Conservation (phyloP, 2,888 invertebrate species). For the Esperia sulphurella region DNA sequence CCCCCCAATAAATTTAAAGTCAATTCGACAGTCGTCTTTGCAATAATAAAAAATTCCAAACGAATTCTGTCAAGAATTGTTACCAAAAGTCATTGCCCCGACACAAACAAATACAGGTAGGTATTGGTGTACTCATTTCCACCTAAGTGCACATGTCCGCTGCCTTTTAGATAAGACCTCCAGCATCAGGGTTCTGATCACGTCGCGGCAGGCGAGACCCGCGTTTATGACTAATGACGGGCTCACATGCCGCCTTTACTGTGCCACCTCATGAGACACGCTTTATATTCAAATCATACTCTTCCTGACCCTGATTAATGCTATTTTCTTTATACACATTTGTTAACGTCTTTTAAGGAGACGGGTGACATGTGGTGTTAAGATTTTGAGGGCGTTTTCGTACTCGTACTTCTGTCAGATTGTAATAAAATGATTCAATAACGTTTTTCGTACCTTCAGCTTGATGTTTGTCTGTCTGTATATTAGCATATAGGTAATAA, state of each 20-base stretch:
- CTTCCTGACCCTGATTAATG: conserved; percentile 75
- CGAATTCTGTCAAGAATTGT: neutral
- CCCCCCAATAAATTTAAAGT: neutral
- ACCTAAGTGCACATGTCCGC: conserved; percentile 45
- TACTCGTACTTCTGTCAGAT: no score
- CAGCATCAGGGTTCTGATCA: conserved; percentile 51
- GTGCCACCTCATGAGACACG: conserved; percentile 39
- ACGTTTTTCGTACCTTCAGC: no score
- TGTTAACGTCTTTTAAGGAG: conserved; percentile 54
- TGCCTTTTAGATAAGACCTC: conserved; percentile 35
- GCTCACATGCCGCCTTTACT: conserved; percentile 55
- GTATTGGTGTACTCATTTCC: conserved; percentile 17
- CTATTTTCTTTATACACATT: conserved; percentile 66
- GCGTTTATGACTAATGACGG: conserved; percentile 75
- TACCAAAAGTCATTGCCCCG: no score
- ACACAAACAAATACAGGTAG: no score
- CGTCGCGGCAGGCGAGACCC: conserved; percentile 44
- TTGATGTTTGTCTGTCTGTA: no score
- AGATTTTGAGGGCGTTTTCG: conserved; percentile 20
- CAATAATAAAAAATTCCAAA: neutral
- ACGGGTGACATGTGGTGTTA: conserved; percentile 24
- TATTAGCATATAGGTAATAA: no score
- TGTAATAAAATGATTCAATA: no score
- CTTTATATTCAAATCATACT: conserved; percentile 77
- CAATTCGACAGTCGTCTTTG: neutral